Conservation (phyloP, 2,113 vertebrate species). For the Meriones unguiculatus region DNA sequence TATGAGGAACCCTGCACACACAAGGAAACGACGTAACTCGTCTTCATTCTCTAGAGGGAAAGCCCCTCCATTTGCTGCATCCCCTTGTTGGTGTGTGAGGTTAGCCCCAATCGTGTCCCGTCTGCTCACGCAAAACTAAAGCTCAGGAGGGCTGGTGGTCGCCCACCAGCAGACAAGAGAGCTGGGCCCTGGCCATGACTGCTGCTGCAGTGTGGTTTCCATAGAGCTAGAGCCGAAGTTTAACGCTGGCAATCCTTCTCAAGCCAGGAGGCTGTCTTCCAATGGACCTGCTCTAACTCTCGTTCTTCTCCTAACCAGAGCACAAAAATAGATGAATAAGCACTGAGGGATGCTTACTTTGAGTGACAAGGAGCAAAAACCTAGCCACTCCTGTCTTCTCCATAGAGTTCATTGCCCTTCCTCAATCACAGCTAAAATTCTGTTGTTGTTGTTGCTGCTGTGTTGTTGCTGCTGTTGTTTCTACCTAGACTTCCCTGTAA, state of each 20-base stretch:
- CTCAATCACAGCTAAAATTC: conserved; percentile 22
- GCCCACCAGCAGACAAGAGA: neutral
- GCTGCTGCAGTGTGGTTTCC: rapidly evolving
- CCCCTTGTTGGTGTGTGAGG: neutral
- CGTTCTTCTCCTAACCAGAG: neutral
- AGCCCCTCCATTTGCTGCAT: neutral
- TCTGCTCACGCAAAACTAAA: conserved; percentile 23
- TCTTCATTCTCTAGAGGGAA: neutral
- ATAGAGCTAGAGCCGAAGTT: neutral
- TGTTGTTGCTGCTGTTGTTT: neutral
- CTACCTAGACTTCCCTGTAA: conserved; percentile 68
- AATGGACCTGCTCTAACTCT: neutral
- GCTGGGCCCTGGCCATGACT: neutral
- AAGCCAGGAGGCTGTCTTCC: neutral
- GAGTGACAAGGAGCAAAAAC: neutral
- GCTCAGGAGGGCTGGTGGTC: neutral
- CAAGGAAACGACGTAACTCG: neutral
- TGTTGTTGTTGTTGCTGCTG: neutral
- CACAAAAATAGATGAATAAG: neutral
- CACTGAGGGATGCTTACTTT: neutral
- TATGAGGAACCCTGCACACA: neutral
- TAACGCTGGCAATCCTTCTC: neutral
- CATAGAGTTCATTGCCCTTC: neutral
- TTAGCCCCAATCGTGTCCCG: neutral
- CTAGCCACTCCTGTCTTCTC: neutral